Conservation (phyloP, 2,113 vertebrate genomes). For the Brachyhypopomus occidentalis region DNA sequence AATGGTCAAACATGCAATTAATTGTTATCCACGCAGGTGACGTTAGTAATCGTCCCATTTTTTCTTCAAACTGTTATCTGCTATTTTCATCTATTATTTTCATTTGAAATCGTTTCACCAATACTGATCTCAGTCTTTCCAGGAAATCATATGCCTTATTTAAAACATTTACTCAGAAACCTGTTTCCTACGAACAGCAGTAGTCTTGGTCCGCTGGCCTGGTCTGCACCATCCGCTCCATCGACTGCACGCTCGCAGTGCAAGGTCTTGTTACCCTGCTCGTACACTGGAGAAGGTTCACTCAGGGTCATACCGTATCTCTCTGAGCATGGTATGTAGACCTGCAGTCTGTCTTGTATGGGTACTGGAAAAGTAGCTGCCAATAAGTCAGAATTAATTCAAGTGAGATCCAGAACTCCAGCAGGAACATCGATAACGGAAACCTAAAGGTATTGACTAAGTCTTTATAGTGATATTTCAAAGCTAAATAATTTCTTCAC, state of each 20-base stretch:
- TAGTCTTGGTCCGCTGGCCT: not conserved
- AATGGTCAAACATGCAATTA: not conserved
- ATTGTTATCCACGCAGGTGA: not conserved
- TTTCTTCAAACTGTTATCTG: not conserved
- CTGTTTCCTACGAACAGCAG: not conserved
- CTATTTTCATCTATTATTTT: too few species aligned
- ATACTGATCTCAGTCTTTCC: too few species aligned
- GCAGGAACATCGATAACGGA: not conserved
- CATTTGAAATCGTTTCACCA: too few species aligned
- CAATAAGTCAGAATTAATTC: not conserved
- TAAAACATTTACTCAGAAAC: too few species aligned
- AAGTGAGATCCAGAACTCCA: not conserved
- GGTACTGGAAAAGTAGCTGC: not conserved
- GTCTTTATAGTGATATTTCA: not conserved
- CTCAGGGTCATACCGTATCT: not conserved
- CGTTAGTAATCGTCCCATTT: not conserved
- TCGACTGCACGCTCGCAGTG: not conserved
- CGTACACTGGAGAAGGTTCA: constrained; percentile 5
- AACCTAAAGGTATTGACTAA: not conserved
- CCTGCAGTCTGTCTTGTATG: not conserved
- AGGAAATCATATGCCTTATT: too few species aligned
- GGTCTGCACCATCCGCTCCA: not conserved
- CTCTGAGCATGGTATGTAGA: not conserved
- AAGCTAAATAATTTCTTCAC: constrained; percentile 12
- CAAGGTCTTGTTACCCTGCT: constrained; percentile 12